Percentiles rank a stretch among this genome's conserved stretches.
Evolutionary conservation across 1,140 invertebrate species (phyloP).

Genomic region (Phortica variegata): DNA sequence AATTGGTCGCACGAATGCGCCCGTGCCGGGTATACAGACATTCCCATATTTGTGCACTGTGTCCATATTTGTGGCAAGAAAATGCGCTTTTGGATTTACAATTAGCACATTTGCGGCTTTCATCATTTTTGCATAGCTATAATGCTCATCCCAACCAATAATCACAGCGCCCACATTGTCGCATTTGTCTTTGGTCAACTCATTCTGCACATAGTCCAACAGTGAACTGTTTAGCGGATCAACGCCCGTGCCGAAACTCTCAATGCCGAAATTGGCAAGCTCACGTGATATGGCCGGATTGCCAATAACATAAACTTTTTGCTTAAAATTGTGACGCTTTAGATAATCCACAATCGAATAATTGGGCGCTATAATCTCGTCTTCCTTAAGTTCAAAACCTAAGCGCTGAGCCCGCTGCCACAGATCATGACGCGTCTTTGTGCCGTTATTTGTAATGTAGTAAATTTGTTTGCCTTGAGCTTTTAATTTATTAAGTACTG

Average conservation of each 20-base stretch:
- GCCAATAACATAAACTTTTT: conserved; percentile 87
- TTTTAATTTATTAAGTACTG: conserved; percentile 71
- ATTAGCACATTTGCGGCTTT: conserved; percentile 84
- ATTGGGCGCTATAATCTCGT: conserved; percentile 83
- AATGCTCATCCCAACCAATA: conserved; percentile 89
- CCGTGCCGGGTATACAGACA: conserved; percentile 68
- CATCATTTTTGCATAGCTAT: conserved; percentile 87
- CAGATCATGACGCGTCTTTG: conserved; percentile 79
- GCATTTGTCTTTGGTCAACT: conserved; percentile 37
- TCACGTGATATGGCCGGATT: conserved; percentile 77
- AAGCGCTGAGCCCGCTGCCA: conserved; percentile 74
- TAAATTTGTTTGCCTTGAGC: conserved; percentile 79
- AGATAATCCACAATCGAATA: conserved; percentile 82
- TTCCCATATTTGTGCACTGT: conserved; percentile 59
- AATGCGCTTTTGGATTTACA: conserved; percentile 63
- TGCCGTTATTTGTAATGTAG: conserved; percentile 94
- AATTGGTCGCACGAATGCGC: conserved; percentile 78
- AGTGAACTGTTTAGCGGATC: conserved; percentile 14
- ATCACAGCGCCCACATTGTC: conserved; percentile 87
- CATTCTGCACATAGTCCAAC: conserved; percentile 46
- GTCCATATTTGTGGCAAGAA: conserved; percentile 92
- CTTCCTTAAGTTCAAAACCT: conserved; percentile 70
- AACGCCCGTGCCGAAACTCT: conserved; percentile 70
- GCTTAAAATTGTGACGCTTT: conserved; percentile 60
- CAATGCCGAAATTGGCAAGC: conserved; percentile 76